These are phyloP conservation scores for Drosophila asahinai DNA, from an alignment of 1,140 invertebrate genomes.

Conservation along the genomic window DNA sequence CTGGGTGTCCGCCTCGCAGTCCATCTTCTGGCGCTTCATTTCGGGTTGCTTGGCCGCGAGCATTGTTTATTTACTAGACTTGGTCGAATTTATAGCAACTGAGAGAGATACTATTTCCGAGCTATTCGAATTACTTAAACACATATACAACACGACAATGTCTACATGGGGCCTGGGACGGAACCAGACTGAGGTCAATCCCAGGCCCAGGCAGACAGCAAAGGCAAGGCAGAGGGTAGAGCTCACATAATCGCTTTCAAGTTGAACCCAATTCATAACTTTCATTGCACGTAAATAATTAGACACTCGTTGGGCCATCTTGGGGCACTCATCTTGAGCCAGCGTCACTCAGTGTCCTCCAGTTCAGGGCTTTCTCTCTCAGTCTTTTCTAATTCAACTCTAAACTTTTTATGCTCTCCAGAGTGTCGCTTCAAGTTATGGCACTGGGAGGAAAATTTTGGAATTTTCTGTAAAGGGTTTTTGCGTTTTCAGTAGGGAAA, in stretches of 20 bases:
- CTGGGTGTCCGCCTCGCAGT: slow-evolving; percentile 39
- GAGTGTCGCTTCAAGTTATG: slow-evolving; percentile 1
- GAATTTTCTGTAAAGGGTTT: fast-evolving
- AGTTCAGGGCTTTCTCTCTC: neutral
- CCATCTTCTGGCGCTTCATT: slow-evolving; percentile 46
- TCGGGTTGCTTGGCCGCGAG: slow-evolving; percentile 45
- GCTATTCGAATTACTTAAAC: slow-evolving; percentile 38
- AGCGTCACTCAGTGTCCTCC: neutral
- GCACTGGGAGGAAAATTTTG: neutral
- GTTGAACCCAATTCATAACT: slow-evolving; percentile 34
- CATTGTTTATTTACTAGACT: slow-evolving; percentile 22
- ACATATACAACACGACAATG: slow-evolving; percentile 33
- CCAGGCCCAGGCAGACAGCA: slow-evolving; percentile 6
- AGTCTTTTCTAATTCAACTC: slow-evolving; percentile 47
- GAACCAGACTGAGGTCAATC: slow-evolving; percentile 15
- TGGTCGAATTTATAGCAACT: slow-evolving; percentile 24
- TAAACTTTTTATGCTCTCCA: slow-evolving; percentile 64
- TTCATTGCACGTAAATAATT: slow-evolving; percentile 64
- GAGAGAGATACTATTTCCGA: slow-evolving; percentile 24
- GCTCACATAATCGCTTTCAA: neutral
- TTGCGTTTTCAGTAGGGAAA: neutral
- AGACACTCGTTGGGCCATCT: slow-evolving; percentile 44
- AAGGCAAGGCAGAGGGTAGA: slow-evolving; percentile 10
- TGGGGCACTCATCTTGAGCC: slow-evolving; percentile 24
- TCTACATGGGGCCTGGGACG: slow-evolving; percentile 26